These are phyloP conservation scores for pig (Sus scrofa) DNA, from an alignment of 2,113 vertebrate species.

Conservation along the genomic window DNA sequence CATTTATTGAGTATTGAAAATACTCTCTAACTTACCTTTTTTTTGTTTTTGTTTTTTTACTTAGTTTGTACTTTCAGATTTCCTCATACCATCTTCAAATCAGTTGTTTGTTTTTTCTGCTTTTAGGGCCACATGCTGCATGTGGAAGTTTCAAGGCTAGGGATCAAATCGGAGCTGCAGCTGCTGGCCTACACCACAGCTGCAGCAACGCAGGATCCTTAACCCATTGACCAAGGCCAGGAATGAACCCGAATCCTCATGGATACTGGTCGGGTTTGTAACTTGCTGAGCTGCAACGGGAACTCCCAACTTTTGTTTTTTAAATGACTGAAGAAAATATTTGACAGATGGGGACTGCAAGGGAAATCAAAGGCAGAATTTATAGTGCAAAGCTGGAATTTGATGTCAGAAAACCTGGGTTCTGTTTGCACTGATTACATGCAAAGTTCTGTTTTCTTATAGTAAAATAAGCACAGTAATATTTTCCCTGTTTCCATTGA, in stretches of 20 bases:
- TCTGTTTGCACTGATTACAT: not conserved
- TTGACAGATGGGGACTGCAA: not conserved
- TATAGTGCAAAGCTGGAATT: not conserved
- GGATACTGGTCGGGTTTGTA: too few species aligned
- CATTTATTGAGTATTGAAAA: not conserved
- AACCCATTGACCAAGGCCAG: too few species aligned
- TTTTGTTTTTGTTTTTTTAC: not conserved
- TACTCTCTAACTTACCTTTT: not conserved
- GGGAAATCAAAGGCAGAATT: not conserved
- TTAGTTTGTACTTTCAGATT: not conserved
- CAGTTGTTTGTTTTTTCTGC: not conserved
- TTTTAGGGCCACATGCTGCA: too few species aligned
- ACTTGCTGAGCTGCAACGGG: too few species aligned
- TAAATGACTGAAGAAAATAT: not conserved
- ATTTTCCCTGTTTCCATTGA: conserved; percentile 42
- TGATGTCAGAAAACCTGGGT: not conserved
- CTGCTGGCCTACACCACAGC: too few species aligned
- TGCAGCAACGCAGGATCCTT: too few species aligned
- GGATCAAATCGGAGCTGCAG: too few species aligned
- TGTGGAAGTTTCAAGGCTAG: too few species aligned
- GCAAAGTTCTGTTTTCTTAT: conserved; percentile 23
- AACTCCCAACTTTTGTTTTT: not conserved
- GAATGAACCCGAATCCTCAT: too few species aligned
- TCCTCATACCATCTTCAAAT: not conserved
- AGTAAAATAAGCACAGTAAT: not conserved